Evolutionary conservation across 1,140 invertebrate species (phyloP).

Genomic region (Zaprionus davidi): DNA sequence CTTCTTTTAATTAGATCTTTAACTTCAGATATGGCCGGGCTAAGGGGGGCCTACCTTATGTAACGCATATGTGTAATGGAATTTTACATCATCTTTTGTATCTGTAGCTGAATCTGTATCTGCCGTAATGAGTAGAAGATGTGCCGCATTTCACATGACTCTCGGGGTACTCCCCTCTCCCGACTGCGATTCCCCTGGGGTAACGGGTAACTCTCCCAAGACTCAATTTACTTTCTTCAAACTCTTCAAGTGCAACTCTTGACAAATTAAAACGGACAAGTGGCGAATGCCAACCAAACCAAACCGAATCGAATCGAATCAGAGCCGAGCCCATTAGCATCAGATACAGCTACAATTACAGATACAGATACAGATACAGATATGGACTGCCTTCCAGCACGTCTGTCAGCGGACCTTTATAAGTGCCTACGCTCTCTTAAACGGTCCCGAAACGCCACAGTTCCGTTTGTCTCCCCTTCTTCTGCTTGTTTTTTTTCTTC

Average conservation of each 20-base stretch:
- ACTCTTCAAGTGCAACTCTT: constrained; percentile 75
- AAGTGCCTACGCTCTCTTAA: constrained; percentile 56
- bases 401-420: constrained; percentile 61
- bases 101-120: constrained; percentile 1
- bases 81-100: constrained; percentile 28
- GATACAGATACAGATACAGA: constrained; percentile 10
- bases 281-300: constrained; percentile 68
- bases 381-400: constrained; percentile 23
- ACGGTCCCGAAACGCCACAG: constrained; percentile 24
- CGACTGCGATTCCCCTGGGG: background rate
- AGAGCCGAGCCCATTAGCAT: constrained; percentile 42
- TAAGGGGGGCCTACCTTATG: constrained; percentile 22
- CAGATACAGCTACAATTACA: constrained; percentile 50
- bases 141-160: constrained; percentile 3
- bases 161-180: background rate
- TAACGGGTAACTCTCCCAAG: constrained; percentile 23
- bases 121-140: constrained; percentile 21
- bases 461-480: constrained; percentile 46
- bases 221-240: constrained; percentile 75
- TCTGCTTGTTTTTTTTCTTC: constrained; percentile 32
- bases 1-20: constrained; percentile 47
- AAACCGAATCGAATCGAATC: constrained; percentile 31
- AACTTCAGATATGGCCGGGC: constrained; percentile 17
- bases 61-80: constrained; percentile 32
- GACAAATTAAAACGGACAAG: constrained; percentile 77